A percentile compares a stretch with the other conserved stretches of the same genome.
Evolutionary conservation across 1,140 invertebrate genomes (phyloP).

Genomic region (Panagrolaimus sp.): DNA sequence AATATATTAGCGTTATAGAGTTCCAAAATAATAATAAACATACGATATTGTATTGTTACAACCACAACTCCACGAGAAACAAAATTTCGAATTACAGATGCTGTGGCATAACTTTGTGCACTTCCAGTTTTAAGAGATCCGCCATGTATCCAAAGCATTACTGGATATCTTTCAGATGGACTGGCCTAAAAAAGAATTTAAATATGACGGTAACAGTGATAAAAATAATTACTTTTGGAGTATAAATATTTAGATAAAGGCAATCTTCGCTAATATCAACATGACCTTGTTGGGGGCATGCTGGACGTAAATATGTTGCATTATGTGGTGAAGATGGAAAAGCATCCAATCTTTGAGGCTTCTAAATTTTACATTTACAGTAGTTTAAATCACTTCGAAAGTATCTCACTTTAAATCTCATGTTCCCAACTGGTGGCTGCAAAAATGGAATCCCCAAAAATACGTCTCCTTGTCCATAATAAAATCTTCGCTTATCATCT

Average conservation of each 20-base stretch:
- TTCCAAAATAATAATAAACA: too few relatives aligned
- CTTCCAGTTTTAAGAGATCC: background rate
- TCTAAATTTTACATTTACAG: background rate
- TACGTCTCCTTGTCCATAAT: background rate
- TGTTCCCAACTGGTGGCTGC: background rate
- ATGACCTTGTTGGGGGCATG: background rate
- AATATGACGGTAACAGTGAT: background rate
- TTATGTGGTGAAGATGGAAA: background rate
- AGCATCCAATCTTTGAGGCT: background rate
- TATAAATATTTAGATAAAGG: background rate
- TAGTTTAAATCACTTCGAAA: background rate
- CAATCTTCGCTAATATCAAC: background rate
- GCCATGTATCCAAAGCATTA: background rate
- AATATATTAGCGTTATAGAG: too few relatives aligned
- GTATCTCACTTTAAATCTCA: background rate
- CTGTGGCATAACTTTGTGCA: background rate
- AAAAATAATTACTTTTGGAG: background rate
- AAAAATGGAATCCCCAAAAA: background rate
- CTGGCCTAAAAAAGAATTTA: background rate
- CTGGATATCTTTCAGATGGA: background rate
- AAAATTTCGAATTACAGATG: background rate
- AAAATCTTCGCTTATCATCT: background rate
- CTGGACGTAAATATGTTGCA: background rate
- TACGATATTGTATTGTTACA: conserved; percentile 10
- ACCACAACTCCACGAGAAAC: background rate